Base-by-base conservation (phyloP, 1,140 invertebrate genomes). In the Agraylea sexmaculata region DNA sequence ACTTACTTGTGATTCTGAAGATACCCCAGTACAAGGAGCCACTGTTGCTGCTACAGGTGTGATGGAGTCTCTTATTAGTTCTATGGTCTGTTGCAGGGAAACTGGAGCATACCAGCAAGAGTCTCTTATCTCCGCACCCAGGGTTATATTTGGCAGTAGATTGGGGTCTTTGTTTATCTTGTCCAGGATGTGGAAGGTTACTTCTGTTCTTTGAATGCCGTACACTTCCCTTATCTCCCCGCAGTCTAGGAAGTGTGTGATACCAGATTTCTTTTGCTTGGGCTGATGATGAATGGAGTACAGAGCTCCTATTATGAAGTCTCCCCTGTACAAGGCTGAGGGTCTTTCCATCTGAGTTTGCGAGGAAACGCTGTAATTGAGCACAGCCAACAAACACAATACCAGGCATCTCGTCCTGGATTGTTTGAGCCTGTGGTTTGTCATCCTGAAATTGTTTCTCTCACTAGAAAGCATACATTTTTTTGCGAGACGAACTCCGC, bases 41-140 rank as follows among this genome's bases (percentile, higher is more conserved):
- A 39, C 19, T n/a, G 29, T 1, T 36, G 53, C 50, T 22, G 37
- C 50, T 28, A 50, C 39, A 8, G 71, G 62, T 1, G 69, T 62
- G 34, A 78, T 78, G n/a, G 75, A 71, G 53, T 82, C 77, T 22
- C 78, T 63, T 30, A 83, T 80, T 45, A 83, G 74, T 55, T 83
- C 78, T 36, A 84, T 77, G 48, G 73, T 79, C 57, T 86, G 80
- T 57, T 84, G 82, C 25, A 87, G 64, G 12, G 83, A 81, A 10
- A 84, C 78, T 2, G 81, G 75, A 1, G 79, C 73, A 47, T 79
- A 81, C 83, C 83, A 87, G 56, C 83, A 87, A 4, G 80, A 81
- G 56, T 87, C 83, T 13, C 83, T 59, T 25, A 85, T 83, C 54
- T 85, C 82, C 38, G 83, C 73, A 5, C 83, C 83, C 10, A 87